Conservation (phyloP, 1,140 invertebrate species). For the Elysia chlorotica region DNA sequence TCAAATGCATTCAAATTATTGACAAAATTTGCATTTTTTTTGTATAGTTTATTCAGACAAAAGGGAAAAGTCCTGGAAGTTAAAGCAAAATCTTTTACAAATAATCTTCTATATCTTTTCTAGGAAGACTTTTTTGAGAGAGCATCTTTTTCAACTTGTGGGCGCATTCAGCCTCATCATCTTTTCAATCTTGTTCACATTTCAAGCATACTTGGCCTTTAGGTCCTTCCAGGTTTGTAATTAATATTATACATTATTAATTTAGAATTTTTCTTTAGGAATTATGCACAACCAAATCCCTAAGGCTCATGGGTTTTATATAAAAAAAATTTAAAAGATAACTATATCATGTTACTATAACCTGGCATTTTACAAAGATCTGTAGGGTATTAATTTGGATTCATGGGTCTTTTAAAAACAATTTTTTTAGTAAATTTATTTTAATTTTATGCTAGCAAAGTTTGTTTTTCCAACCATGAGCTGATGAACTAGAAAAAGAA, state of each 20-base stretch:
- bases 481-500: too few species aligned
- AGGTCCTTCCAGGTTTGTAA: conserved; percentile 1
- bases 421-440: too few species aligned
- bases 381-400: neutral
- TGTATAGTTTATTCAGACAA: too few species aligned
- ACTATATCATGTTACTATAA: neutral
- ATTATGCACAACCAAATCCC: neutral
- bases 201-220: conserved; percentile 14
- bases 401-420: neutral
- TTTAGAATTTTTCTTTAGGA: neutral
- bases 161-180: conserved; percentile 4
- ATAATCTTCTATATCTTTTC: too few species aligned
- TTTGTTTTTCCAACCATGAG: too few species aligned
- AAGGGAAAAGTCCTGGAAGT: too few species aligned
- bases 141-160: neutral
- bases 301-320: neutral
- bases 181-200: neutral
- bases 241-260: neutral
- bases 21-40: too few species aligned
- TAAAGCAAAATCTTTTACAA: too few species aligned
- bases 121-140: too few species aligned
- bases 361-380: neutral
- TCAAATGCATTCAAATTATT: too few species aligned
- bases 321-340: neutral
- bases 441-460: too few species aligned